Base-by-base conservation (phyloP, 1,140 invertebrate species). In the Phortica variegata region DNA sequence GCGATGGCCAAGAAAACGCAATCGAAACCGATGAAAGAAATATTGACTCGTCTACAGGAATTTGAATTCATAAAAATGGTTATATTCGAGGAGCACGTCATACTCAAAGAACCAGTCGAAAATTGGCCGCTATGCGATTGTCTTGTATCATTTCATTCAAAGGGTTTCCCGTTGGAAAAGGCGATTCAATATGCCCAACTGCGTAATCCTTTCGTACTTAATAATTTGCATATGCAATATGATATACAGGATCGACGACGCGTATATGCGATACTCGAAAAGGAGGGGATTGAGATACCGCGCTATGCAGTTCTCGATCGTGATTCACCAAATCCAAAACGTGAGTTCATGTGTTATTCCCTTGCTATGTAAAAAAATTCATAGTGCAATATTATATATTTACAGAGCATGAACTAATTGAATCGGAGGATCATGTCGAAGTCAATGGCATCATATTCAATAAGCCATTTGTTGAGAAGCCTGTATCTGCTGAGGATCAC, bases 1-100 rank as follows among this genome's bases (percentile, higher is more conserved):
- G 94, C 96, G 32, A 98, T 98, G 96, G 89, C 91, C 58, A 99
- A 98, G 77, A 99, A 99, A 79, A 95, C 94, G 3, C 89, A 94
- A 61, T 97, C 95, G 42, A 97, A 97, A 80, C 95, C 96, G 2
- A 99, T 99, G 96, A 93, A 91, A 74, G 95, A 98, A 78, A 99
- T 99, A 66, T 81, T 99, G 13, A 93, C 88, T 1, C 82, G 96
- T 2, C 82, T 98, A 9, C 89, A 94, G 18, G 93, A 97, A 75
- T 98, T 98, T 78, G 92, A 97, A 73, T 96, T 95, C 72, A 91
- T 98, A 53, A 90, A 92, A 79, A 91, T 95, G 73, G 79, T 92
- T 21, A 89, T 97, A 26, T 97, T 97, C 79, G 84, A 88, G 32
- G 95, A 99, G 81, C 88, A 95, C 73, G 90, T 95, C 60, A 96